These are phyloP conservation scores for Chauna torquata DNA, from an alignment of 2,113 vertebrate genomes.

Conservation along the genomic window DNA sequence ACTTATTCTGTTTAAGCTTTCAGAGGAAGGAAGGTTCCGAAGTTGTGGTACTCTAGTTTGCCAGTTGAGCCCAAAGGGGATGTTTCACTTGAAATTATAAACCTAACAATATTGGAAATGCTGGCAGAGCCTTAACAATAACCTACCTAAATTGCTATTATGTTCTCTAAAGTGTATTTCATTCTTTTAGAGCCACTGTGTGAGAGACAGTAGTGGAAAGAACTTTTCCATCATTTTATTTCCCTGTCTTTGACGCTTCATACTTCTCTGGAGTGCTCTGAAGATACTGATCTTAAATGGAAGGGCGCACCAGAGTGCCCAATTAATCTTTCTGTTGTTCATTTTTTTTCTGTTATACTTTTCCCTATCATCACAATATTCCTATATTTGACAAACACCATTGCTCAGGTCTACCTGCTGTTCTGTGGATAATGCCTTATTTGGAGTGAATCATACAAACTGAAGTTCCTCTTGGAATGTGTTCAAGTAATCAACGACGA, in stretches of 20 bases:
- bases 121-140: not conserved
- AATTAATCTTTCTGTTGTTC: not conserved
- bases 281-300: not conserved
- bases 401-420: not conserved
- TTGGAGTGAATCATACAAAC: not conserved
- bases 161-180: not conserved
- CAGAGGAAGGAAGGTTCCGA: not conserved
- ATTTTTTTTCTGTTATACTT: not conserved
- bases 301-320: not conserved
- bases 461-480: not conserved
- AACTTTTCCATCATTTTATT: not conserved
- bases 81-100: conserved; percentile 15
- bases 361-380: not conserved
- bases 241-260: not conserved
- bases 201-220: not conserved
- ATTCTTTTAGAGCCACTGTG: not conserved
- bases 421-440: not conserved
- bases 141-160: not conserved
- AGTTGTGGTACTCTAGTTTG: not conserved
- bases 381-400: not conserved
- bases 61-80: not conserved
- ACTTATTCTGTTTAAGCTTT: not conserved
- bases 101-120: not conserved
- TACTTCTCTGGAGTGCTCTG: not conserved
- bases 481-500: not conserved